Conservation (phyloP, 37 sponge, comb jelly and placozoan genomes). For the Ephydatia muelleri region DNA sequence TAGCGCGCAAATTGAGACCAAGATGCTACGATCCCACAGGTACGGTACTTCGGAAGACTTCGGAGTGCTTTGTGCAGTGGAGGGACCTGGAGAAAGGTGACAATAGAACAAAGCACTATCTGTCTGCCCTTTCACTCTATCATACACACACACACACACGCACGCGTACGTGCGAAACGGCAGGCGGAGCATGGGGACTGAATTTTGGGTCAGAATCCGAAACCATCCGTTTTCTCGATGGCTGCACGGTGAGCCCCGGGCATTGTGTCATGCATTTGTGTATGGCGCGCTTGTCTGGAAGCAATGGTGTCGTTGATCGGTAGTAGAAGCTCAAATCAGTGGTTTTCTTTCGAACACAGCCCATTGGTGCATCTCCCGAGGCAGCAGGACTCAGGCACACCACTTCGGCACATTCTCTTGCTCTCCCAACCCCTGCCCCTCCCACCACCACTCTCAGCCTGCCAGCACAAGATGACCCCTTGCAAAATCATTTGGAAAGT, state of each 20-base stretch:
- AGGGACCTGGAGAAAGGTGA: conserved; percentile 33
- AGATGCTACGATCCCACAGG: conserved; percentile 6
- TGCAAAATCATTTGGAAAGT: too few relatives aligned
- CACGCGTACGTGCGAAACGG: too few relatives aligned
- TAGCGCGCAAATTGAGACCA: background rate
- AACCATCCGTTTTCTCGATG: conserved; percentile 49
- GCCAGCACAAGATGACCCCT: too few relatives aligned
- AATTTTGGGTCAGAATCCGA: conserved; percentile 62
- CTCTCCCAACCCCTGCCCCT: background rate
- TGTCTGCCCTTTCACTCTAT: too few relatives aligned
- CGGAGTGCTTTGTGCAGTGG: conserved; percentile 56
- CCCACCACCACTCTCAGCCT: background rate
- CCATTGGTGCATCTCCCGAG: conserved; percentile 1
- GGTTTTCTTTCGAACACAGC: conserved; percentile 1
- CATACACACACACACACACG: too few relatives aligned
- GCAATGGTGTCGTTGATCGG: too few relatives aligned
- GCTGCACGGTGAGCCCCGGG: conserved; percentile 53
- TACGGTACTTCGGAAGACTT: conserved; percentile 31
- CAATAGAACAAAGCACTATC: background rate
- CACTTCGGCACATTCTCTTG: conserved; percentile 17
- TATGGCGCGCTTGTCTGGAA: background rate
- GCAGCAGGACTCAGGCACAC: conserved; percentile 6
- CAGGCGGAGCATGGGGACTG: conserved; percentile 56
- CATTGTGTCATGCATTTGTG: background rate
- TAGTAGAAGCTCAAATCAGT: background rate